Conservation (phyloP, 2,888 invertebrate genomes). For the Chalcosyrphus nemorum region DNA sequence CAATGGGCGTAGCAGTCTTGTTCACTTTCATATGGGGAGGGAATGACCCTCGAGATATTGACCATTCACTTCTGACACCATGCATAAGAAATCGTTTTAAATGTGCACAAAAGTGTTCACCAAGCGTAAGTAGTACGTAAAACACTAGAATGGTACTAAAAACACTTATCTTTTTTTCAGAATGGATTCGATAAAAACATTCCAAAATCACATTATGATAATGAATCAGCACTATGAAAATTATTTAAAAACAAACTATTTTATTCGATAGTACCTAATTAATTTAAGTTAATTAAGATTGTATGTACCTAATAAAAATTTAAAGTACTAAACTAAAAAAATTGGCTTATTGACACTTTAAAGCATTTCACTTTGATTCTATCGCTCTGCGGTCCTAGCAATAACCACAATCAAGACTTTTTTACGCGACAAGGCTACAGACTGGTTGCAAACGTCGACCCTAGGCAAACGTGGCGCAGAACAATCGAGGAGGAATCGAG, state of each 20-base stretch:
- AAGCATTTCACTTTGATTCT: no score
- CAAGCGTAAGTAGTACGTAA: conserved; percentile 70
- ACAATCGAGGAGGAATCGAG: no score
- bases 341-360: no score
- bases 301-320: conserved; percentile 1
- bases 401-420: no score
- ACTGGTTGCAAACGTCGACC: no score
- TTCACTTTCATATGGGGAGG: conserved; percentile 80
- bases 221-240: conserved; percentile 43
- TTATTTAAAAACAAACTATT: not conserved
- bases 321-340: no score
- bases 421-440: no score
- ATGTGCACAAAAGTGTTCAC: conserved; percentile 51
- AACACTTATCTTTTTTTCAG: conserved; percentile 74
- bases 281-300: not conserved
- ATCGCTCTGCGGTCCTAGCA: no score
- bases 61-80: conserved; percentile 86
- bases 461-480: no score
- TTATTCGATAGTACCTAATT: not conserved
- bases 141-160: not conserved
- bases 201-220: conserved; percentile 69
- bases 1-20: conserved; percentile 82
- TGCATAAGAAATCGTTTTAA: conserved; percentile 77
- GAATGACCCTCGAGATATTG: conserved; percentile 84
- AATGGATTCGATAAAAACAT: conserved; percentile 75